A percentile compares a stretch with the other conserved stretches of the same genome.
Conservation (phyloP, 2,113 vertebrate species). For the Hippocampus guttulatus region DNA sequence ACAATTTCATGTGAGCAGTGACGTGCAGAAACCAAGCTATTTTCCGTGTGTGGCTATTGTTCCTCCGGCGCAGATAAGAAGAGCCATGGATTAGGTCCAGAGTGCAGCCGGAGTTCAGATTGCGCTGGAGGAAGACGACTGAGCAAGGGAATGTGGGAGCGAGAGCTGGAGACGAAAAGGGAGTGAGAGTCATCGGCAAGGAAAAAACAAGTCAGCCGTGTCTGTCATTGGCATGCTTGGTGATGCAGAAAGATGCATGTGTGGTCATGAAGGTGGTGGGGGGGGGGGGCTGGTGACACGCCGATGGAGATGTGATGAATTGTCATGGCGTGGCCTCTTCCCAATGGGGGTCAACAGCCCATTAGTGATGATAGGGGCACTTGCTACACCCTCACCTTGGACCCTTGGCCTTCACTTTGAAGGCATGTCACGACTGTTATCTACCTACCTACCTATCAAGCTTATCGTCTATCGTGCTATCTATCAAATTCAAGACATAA, state of each 20-base stretch:
- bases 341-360: constrained; percentile 65
- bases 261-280: constrained; percentile 36
- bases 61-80: constrained; percentile 54
- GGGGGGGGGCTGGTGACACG: constrained; percentile 38
- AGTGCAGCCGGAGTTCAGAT: constrained; percentile 68
- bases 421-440: constrained; percentile 28
- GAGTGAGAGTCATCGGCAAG: constrained; percentile 12
- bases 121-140: constrained; percentile 29
- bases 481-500: too few relatives aligned
- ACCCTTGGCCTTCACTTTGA: constrained; percentile 34
- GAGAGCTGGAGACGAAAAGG: constrained; percentile 17
- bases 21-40: constrained; percentile 35
- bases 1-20: constrained; percentile 32
- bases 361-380: constrained; percentile 61
- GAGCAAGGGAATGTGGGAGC: constrained; percentile 39
- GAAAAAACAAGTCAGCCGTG: background rate
- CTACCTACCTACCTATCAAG: background rate
- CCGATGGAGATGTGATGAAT: constrained; percentile 64
- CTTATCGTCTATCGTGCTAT: background rate
- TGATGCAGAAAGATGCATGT: constrained; percentile 44
- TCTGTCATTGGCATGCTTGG: constrained; percentile 21
- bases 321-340: constrained; percentile 54
- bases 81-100: constrained; percentile 49
- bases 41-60: constrained; percentile 60
- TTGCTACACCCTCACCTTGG: constrained; percentile 33